A percentile compares a stretch with the other conserved stretches of the same genome.
These are phyloP conservation scores for Chrosomus eos DNA, from an alignment of 2,797 vertebrate genomes.

Conservation along the genomic window DNA sequence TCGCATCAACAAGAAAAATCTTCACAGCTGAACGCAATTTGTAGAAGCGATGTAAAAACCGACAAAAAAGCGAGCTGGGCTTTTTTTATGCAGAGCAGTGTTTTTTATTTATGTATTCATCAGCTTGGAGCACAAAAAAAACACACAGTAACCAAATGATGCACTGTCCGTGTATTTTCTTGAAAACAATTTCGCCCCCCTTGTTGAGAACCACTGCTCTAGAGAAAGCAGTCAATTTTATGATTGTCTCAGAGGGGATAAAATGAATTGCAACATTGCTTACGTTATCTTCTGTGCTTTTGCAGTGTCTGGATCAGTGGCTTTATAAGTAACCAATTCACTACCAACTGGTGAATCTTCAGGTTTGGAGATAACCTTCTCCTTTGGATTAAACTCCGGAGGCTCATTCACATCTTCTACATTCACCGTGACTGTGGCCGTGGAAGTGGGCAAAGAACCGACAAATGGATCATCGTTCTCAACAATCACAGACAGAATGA, in stretches of 20 bases:
- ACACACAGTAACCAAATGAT: too few species aligned
- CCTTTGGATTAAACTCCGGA: constrained; percentile 76
- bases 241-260: neutral
- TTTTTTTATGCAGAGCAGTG: too few species aligned
- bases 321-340: constrained; percentile 72
- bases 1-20: too few species aligned
- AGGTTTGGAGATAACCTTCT: constrained; percentile 61
- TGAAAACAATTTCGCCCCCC: too few species aligned
- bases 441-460: constrained; percentile 71
- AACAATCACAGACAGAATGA: constrained; percentile 79
- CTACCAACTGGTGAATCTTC: constrained; percentile 70
- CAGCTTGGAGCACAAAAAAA: too few species aligned
- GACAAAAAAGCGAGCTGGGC: too few species aligned
- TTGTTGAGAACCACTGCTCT: too few species aligned
- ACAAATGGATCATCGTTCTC: constrained; percentile 82
- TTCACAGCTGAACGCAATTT: too few species aligned
- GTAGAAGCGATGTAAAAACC: too few species aligned
- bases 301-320: constrained; percentile 84
- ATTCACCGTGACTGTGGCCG: constrained; percentile 79
- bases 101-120: too few species aligned
- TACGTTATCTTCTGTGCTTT: constrained; percentile 84
- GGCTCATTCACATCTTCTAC: constrained; percentile 89
- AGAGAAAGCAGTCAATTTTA: neutral
- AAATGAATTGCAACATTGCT: constrained; percentile 47
- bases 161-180: too few species aligned